Evolutionary conservation across 2,797 vertebrate genomes (phyloP).

Genomic region (Antrozous pallidus): DNA sequence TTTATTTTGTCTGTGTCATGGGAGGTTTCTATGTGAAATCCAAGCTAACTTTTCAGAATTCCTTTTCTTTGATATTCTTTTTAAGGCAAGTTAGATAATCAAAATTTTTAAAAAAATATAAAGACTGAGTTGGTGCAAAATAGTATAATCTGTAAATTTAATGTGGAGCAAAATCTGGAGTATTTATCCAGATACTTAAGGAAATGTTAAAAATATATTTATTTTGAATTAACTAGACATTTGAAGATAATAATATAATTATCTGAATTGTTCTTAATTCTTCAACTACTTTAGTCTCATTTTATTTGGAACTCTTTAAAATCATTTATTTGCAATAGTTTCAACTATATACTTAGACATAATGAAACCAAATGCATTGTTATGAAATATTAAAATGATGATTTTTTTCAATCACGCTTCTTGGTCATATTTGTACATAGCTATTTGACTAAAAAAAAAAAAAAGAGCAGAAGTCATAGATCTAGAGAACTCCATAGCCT

Average conservation of each 20-base stretch:
- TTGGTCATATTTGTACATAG: not conserved
- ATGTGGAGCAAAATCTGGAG: not conserved
- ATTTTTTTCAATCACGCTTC: constrained; percentile 31
- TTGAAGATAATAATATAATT: constrained; percentile 32
- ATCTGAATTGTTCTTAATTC: constrained; percentile 25
- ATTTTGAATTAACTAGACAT: constrained; percentile 14
- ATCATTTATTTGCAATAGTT: not conserved
- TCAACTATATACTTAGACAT: not conserved
- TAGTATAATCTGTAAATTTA: not conserved
- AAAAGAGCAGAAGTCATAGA: not conserved
- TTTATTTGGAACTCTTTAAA: constrained; percentile 3
- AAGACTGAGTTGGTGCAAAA: not conserved
- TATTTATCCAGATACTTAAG: constrained; percentile 19
- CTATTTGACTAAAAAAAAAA: not conserved
- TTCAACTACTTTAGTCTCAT: not conserved
- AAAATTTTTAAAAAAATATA: not conserved
- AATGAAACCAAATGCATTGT: not conserved
- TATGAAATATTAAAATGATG: constrained; percentile 44
- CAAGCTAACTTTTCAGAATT: not conserved
- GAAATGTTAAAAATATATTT: not conserved
- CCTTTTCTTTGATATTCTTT: not conserved
- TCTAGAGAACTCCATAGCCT: not conserved
- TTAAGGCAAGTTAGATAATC: not conserved
- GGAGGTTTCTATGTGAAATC: not conserved
- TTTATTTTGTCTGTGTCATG: not conserved